phyloP scores from a whole-genome alignment of 35 echinoderm and acorn worm species.

The Anneissia japonica region DNA sequence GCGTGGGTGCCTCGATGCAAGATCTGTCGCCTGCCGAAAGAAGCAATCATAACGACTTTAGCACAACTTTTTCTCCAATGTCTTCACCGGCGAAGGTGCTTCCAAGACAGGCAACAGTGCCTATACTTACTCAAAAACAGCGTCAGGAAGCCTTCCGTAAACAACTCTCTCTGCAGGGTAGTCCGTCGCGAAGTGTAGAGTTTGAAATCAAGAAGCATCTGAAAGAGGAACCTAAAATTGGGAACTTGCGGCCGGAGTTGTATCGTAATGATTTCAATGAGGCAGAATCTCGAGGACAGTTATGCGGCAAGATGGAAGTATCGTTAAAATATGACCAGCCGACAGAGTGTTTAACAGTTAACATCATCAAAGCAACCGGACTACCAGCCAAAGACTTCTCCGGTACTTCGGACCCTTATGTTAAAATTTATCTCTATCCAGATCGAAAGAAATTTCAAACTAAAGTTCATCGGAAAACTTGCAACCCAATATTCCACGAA shows the following conservation, averaged over 20 bases:
- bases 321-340: constrained; percentile 81
- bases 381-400: constrained; percentile 95
- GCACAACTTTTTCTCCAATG: background rate
- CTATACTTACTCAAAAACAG: constrained; percentile 62
- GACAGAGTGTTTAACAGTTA: constrained; percentile 69
- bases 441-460: constrained; percentile 91
- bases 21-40: constrained; percentile 28
- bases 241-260: constrained; percentile 63
- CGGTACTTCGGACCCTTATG: constrained; percentile 93
- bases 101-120: constrained; percentile 82
- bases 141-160: constrained; percentile 80
- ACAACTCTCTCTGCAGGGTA: constrained; percentile 85
- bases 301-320: constrained; percentile 77
- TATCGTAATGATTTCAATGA: constrained; percentile 67
- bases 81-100: constrained; percentile 47
- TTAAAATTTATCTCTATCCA: constrained; percentile 89
- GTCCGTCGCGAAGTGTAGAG: constrained; percentile 71
- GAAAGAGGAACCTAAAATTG: constrained; percentile 49
- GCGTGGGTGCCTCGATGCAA: constrained; percentile 5
- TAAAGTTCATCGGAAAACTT: constrained; percentile 89
- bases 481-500: constrained; percentile 86
- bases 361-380: constrained; percentile 63
- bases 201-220: constrained; percentile 84
- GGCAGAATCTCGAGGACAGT: constrained; percentile 36
- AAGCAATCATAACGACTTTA: constrained; percentile 20